Evolutionary conservation across 53 echinoderm and acorn worm genomes (phyloP), one percentile per base, ranked within the genome.

Genomic region (Holothuria scabra): DNA sequence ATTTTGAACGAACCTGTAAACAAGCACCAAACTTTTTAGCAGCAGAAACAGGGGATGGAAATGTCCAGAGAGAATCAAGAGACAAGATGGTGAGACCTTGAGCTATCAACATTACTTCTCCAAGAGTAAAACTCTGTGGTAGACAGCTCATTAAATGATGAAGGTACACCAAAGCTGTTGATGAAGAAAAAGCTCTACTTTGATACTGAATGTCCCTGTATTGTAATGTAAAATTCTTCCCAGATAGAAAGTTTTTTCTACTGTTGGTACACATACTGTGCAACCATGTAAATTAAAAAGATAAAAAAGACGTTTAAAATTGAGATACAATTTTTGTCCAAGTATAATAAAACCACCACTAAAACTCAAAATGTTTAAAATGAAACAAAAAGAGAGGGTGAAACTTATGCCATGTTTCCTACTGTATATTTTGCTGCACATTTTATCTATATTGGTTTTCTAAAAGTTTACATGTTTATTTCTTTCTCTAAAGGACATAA

Each of bases 101-200:
- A 3, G 93, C 75, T 26, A 96, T 71, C 32, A 96, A 52, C 49
- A 93, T 85, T 19, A 86, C 93, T 61, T 96, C 96, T 23, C 96
- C 96, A 31, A 93, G 67, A 5, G 90, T 91, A 46, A 96, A 87
- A 66, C 96, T 93, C 21, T 60, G 60, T 12, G 93, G 88, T 26
- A 96, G 80, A 65, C 69, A 89, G 70, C 68, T 74, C 83, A 96
- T 64, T 41, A 91, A 69, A 21, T 71, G 83, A 69, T 59, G 46
- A 28, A 93, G 64, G 81, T 72, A 86, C 67, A 83, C 67, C 46
- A 90, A 44, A 19, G 84, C 93, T 90, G 46, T 14, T 60, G 26
- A 21, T 41, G 23, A 35, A 32, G 30, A 71, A 35, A 6, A 30
- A 33, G 16, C 41, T 6, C 12, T 10, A 28, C 21, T 68, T 26